Evolutionary conservation across 2,113 vertebrate genomes (phyloP).

Genomic region (Dissostichus mawsoni): DNA sequence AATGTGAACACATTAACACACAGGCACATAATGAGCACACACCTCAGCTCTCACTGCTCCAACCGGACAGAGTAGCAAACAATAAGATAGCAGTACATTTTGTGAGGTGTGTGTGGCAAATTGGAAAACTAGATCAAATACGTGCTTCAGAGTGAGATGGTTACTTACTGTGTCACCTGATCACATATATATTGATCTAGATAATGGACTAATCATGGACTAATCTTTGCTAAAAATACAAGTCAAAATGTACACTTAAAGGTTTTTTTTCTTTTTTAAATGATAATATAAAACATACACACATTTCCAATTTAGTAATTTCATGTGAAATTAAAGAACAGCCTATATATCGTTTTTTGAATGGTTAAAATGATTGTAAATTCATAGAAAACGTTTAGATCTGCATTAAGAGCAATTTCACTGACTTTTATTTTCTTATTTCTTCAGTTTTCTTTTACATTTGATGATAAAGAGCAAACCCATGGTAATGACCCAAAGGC

Average conservation of each 20-base stretch:
- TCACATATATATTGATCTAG: background rate
- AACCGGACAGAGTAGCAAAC: too few relatives aligned
- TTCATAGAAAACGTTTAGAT: background rate
- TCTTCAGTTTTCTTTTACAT: background rate
- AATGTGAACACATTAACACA: background rate
- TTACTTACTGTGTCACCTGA: background rate
- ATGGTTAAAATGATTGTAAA: background rate
- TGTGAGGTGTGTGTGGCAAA: background rate
- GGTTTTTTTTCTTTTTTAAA: background rate
- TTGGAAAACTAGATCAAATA: background rate
- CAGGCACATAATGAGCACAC: background rate
- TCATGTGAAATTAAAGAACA: background rate
- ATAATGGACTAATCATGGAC: background rate
- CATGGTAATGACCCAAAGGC: too few relatives aligned
- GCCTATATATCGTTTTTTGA: background rate
- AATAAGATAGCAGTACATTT: background rate
- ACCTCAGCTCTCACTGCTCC: background rate
- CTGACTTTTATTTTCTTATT: background rate
- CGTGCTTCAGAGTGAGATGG: background rate
- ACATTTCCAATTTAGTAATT: background rate
- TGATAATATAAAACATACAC: background rate
- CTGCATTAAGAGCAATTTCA: background rate
- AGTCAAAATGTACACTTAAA: background rate
- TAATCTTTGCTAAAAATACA: background rate
- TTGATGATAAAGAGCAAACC: background rate